Base-by-base conservation (phyloP, 2,797 vertebrate species). In the Macropus fuliginosus region DNA sequence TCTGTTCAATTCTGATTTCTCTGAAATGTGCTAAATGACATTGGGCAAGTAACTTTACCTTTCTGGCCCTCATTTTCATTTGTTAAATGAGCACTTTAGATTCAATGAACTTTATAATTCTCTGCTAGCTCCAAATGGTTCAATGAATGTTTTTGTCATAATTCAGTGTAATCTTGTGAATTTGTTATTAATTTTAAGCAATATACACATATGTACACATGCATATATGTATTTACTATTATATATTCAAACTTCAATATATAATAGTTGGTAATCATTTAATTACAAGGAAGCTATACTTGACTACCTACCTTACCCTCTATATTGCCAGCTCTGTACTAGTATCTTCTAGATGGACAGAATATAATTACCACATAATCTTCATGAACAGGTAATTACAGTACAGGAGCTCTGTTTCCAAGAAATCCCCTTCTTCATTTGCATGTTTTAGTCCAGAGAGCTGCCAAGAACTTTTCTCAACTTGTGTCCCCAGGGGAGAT, bases 371-470 rank as follows among this genome's bases (percentile, higher is more conserved):
- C 62, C n/a, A 40, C 16, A 2, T 96, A 54, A 93, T 96, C 96
- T 97, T 95, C 94, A 95, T 95, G 54, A 11, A 91, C 89, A 92
- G 9, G 93, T 40, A 96, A 97, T 96, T 95, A 55, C 55, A 92
- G 11, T 89, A 21, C 54, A 40, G 57, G 97, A 62, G 91, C 50
- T 92, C 24, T 91, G 1, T 94, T 96, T 94, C 87, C 93, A 91
- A 94, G 91, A 94, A 54, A 1, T 28, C 55, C 29, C 34, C 11
- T 2, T 94, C 18, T 29, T 74, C 94, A 91, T 95, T 94, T 96
- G 54, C 46, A 81, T 93, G 52, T 0, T 95, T 95, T 95, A 94
- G 95, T 96, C 62, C 34, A 74, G 62, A 74, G 62, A 74, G 5
- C 92, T 94, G 81, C 93, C 57, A 93, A 94, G 91, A 56, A 50